Conservation (phyloP, 2,888 invertebrate genomes). For the Ceratothoa steindachneri region DNA sequence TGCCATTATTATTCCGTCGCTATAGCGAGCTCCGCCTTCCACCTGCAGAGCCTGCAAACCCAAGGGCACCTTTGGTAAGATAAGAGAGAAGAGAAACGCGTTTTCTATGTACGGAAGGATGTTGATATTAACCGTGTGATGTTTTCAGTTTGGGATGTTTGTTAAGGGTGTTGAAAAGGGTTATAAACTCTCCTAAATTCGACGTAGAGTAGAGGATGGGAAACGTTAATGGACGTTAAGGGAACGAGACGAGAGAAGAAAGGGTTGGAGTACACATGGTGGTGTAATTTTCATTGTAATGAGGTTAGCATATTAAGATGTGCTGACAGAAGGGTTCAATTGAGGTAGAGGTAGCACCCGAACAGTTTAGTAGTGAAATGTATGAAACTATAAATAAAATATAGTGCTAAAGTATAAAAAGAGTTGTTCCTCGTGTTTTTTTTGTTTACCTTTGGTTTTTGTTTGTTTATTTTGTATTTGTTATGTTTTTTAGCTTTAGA, state of each 20-base stretch:
- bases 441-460: no score
- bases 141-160: neutral
- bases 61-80: neutral
- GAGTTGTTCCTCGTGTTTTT: no score
- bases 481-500: no score
- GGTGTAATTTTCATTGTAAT: no score
- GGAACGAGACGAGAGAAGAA: conserved; percentile 82
- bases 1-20: no score
- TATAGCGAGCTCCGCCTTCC: no score
- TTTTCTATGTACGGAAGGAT: neutral
- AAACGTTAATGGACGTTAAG: conserved; percentile 61
- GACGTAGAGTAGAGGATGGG: conserved; percentile 61
- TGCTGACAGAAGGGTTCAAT: conserved; percentile 62
- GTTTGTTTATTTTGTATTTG: no score
- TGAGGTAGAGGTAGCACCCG: neutral
- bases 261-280: conserved; percentile 77
- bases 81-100: neutral
- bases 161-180: conserved; percentile 52
- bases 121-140: conserved; percentile 2
- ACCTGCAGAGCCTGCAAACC: neutral
- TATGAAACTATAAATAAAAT: no score
- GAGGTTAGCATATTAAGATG: no score
- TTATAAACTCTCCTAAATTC: conserved; percentile 67
- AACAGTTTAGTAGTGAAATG: neutral
- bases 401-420: no score